Evolutionary conservation across 1,140 invertebrate species (phyloP), one percentile per base, ranked within the genome.

Genomic region (Ceratina calcarata): DNA sequence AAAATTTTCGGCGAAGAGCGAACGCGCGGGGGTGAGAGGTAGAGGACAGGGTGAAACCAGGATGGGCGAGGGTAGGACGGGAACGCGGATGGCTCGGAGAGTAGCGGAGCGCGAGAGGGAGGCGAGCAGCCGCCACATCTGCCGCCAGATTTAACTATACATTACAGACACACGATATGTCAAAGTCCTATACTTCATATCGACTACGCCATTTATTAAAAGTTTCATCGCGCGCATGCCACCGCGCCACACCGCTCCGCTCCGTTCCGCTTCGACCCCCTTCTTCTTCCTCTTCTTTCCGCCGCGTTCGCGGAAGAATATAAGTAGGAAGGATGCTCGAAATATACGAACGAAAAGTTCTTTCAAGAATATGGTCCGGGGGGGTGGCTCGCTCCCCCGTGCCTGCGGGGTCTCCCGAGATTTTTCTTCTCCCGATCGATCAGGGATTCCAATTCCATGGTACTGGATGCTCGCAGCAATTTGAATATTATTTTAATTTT

Each of bases 151-250:
- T 93, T 92, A 93, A 93, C 92, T 93, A 93, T 93, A 93, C 92
- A 93, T 93, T 93, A 93, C 92, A 93, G 92, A 93, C 92, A 92
- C 91, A 91, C 92, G 92, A 93, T 93, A 93, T 93, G 92, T 93
- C 92, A 93, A 93, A 93, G 92, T 93, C 92, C 92, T 92, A 93
- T 93, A 93, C 92, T 93, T 93, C 92, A 93, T 93, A 93, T 93
- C 92, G 92, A 93, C 92, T 93, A 88, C 84, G 91, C 92, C 92
- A 93, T 93, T 93, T 93, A 93, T 93, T 93, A 93, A 93, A 93
- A 93, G 92, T 93, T 93, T 93, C 92, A 92, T 93, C 91, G 92
- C 89, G 84, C 83, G 82, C 87, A 86, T 87, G 80, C 81, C 78
- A 72, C 81, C 66, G 60, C 77, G 69, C 62, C 65, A 84, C 86